These are phyloP conservation scores for Raja brachyura DNA, from an alignment of 2,113 vertebrate genomes.

Conservation along the genomic window DNA sequence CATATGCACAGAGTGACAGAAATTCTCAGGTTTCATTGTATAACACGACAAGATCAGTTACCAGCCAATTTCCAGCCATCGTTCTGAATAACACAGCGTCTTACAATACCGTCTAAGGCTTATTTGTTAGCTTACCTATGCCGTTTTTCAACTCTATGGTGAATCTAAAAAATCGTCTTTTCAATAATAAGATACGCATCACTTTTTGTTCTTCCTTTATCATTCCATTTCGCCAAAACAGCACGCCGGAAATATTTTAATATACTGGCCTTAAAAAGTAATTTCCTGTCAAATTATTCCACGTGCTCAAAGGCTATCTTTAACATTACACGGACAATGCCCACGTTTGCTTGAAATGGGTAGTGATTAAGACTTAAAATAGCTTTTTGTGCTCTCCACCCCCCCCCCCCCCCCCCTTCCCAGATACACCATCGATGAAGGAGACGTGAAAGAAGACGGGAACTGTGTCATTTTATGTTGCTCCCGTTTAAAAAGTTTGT, in stretches of 20 bases:
- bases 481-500: constrained; percentile 11
- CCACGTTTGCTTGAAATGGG: neutral
- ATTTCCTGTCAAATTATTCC: neutral
- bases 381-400: no score
- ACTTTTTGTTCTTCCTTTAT: neutral
- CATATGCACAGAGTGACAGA: constrained; percentile 91
- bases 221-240: neutral
- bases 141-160: neutral
- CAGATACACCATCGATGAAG: no score
- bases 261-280: constrained; percentile 9
- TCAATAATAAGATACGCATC: neutral
- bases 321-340: neutral
- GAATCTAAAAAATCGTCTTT: neutral
- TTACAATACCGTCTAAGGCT: constrained; percentile 17
- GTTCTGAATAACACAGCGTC: constrained; percentile 31
- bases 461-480: neutral
- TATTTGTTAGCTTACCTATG: constrained; percentile 28
- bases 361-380: neutral
- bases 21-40: constrained; percentile 87
- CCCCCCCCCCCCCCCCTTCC: no score
- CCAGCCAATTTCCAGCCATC: constrained; percentile 37
- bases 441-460: neutral
- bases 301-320: neutral
- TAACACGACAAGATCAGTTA: constrained; percentile 40
- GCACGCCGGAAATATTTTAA: neutral